Evolutionary conservation across 2,888 invertebrate species (phyloP), one percentile per base, ranked within the genome.

Genomic region (Aphidoletes aphidimyza): DNA sequence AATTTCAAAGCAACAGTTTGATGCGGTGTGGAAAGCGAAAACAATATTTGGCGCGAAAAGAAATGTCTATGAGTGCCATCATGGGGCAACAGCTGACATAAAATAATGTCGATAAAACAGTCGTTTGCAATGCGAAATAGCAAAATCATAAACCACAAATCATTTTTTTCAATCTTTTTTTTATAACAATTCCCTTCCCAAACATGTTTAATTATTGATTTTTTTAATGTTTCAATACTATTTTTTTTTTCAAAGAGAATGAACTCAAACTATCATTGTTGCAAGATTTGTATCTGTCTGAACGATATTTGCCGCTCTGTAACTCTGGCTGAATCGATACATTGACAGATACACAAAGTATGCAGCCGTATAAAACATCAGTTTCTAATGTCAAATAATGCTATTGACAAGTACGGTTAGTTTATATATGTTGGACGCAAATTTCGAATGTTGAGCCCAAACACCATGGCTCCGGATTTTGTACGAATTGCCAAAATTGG

Each of bases 401-500:
- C 9, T 6, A 69, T 30, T 69, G 69, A 30, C 69, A 69, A 30
- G 2, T 54, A 69, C 0, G 11, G 3, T 5, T 69, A 30, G 69
- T 69, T 69, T 30, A 1, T 6, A 14, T 26, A 1, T 34, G 1
- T 69, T 69, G 26, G 2, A 69, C 69, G 14, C 11, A 30, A 69
- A 30, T 3, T 69, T 69, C 14, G 3, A 69, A 69, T 11, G 30
- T 11, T 30, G n/a, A 81, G n/a, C n/a, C 81, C n/a, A n/a, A n/a
- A 81, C 1, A 14, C 26, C 1, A 81, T 81, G 81, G 8, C n/a
- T 37, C 9, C n/a, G 81, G 22, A 81, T n/a, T 37, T 6, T n/a
- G 81, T 81, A n/a, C 3, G 6, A 37, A 81, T 81, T n/a, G 81
- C 81, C 37, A 81, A 81, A 81, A 81, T 81, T 81, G 81, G 81